A percentile compares a stretch with the other conserved stretches of the same genome.
Evolutionary conservation across 2,888 invertebrate genomes (phyloP).

Genomic region (Scaptomyza caliginosa): DNA sequence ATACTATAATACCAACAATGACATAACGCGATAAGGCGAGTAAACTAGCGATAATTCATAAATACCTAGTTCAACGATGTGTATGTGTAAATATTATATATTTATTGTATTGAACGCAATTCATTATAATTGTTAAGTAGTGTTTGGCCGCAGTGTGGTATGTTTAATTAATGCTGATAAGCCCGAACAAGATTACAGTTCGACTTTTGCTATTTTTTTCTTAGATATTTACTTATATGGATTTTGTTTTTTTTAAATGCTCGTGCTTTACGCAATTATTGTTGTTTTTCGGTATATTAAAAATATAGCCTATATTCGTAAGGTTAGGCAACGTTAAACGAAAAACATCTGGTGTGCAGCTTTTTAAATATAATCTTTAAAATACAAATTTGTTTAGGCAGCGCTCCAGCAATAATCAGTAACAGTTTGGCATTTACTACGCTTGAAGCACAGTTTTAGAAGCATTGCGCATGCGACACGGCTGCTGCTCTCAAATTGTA

Average conservation of each 20-base stretch:
- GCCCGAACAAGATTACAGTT: slow-evolving; percentile 11
- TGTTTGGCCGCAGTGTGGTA: neutral
- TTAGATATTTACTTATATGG: neutral
- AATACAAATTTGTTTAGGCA: neutral
- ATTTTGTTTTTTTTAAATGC: neutral
- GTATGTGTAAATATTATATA: slow-evolving; percentile 3
- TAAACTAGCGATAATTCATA: slow-evolving; percentile 18
- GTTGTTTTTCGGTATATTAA: too few species aligned
- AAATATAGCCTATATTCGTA: neutral
- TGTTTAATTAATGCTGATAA: slow-evolving; percentile 21
- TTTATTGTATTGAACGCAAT: slow-evolving; percentile 3
- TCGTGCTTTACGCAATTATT: neutral
- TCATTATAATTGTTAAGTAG: slow-evolving; percentile 12
- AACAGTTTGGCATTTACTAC: slow-evolving; percentile 13
- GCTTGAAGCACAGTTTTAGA: slow-evolving; percentile 10
- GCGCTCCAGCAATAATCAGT: neutral
- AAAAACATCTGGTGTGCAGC: neutral
- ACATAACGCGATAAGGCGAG: slow-evolving; percentile 40
- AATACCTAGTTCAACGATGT: slow-evolving; percentile 17
- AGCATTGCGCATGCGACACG: neutral
- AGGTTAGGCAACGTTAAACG: neutral
- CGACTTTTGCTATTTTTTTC: neutral
- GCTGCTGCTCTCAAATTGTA: slow-evolving; percentile 10
- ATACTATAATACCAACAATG: slow-evolving; percentile 15
- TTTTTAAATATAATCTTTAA: slow-evolving; percentile 1